Evolutionary conservation across 1,140 invertebrate genomes (phyloP).

Genomic region (Drosophila gunungcola): DNA sequence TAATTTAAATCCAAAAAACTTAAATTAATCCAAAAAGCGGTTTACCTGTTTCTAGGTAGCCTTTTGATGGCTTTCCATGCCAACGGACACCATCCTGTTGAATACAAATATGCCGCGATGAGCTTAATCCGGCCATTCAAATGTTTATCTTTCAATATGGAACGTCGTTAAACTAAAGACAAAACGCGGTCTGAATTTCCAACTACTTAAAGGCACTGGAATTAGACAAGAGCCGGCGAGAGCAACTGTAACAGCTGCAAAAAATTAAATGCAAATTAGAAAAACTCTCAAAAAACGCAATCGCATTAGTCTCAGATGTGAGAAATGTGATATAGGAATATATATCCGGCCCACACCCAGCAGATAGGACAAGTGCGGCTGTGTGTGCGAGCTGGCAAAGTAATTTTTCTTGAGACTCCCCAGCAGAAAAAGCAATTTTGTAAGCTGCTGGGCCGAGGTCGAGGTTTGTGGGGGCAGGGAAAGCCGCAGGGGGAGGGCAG

Average conservation of each 20-base stretch:
- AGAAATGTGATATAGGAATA: conserved; percentile 81
- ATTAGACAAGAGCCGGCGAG: conserved; percentile 2
- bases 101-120: conserved; percentile 45
- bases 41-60: not conserved
- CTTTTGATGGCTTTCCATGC: not conserved
- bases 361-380: conserved; percentile 33
- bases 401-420: conserved; percentile 72
- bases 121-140: conserved; percentile 54
- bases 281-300: conserved; percentile 79
- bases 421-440: conserved; percentile 78
- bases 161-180: conserved; percentile 71
- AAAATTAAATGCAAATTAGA: conserved; percentile 84
- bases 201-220: conserved; percentile 66
- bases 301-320: conserved; percentile 83
- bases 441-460: conserved; percentile 69
- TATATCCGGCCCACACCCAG: conserved; percentile 36
- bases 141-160: conserved; percentile 77
- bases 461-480: conserved; percentile 6
- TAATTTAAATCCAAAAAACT: not conserved
- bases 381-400: conserved; percentile 48
- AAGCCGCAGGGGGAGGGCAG: conserved; percentile 38
- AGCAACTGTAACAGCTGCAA: conserved; percentile 74
- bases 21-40: not conserved
- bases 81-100: conserved; percentile 65
- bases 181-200: conserved; percentile 72